These are phyloP conservation scores for Orientallactaga bullata DNA, from an alignment of 2,113 vertebrate genomes.

Conservation along the genomic window DNA sequence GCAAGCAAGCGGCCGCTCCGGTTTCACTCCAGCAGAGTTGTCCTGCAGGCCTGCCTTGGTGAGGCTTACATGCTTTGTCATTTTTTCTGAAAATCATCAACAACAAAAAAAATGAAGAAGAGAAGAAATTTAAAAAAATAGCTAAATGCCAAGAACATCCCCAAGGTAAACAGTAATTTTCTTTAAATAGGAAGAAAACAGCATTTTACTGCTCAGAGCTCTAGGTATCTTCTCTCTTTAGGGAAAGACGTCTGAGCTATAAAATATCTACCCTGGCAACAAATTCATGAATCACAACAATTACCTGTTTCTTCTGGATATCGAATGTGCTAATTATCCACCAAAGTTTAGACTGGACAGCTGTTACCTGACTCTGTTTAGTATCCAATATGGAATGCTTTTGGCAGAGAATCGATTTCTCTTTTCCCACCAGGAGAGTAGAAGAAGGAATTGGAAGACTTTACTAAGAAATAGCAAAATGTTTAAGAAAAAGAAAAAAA, in stretches of 20 bases:
- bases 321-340: conserved; percentile 85
- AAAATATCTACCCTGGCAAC: conserved; percentile 84
- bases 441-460: conserved; percentile 82
- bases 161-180: conserved; percentile 84
- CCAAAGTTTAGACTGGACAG: conserved; percentile 86
- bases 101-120: conserved; percentile 80
- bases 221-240: conserved; percentile 81
- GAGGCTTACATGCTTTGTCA: conserved; percentile 80
- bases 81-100: conserved; percentile 82
- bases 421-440: conserved; percentile 82
- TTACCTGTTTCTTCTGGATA: conserved; percentile 87
- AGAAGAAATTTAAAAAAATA: conserved; percentile 75
- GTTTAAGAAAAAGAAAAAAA: conserved; percentile 37
- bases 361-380: conserved; percentile 86
- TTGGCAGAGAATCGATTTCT: conserved; percentile 83
- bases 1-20: not conserved
- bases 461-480: conserved; percentile 78
- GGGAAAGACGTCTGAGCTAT: conserved; percentile 82
- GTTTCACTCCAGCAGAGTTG: not conserved
- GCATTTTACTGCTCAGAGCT: conserved; percentile 81
- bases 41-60: conserved; percentile 47
- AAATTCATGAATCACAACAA: conserved; percentile 84
- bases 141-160: conserved; percentile 81
- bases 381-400: conserved; percentile 78
- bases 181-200: conserved; percentile 83